A percentile compares a stretch with the other conserved stretches of the same genome.
phyloP scores from a whole-genome alignment of 2,797 vertebrate species.

The Coccyzus lansbergi region DNA sequence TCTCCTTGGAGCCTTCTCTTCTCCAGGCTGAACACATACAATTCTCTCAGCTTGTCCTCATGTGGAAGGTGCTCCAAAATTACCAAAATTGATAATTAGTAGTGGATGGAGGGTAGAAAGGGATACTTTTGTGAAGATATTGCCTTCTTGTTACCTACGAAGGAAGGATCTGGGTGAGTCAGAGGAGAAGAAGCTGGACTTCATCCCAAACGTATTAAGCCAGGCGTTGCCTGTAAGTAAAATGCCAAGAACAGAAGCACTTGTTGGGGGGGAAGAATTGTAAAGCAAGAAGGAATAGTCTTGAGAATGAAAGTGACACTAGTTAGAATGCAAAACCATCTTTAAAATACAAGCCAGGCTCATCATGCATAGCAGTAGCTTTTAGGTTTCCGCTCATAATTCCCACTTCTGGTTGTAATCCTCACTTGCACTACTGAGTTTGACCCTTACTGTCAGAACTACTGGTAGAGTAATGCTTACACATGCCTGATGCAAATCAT shows the following conservation, averaged over 20 bases:
- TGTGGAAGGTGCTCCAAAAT: too few relatives aligned
- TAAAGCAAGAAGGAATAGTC: not conserved
- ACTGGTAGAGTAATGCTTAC: not conserved
- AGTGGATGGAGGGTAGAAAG: not conserved
- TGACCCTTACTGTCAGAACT: conserved; percentile 7
- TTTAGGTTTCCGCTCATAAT: not conserved
- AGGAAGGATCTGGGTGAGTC: not conserved
- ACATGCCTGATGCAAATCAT: not conserved
- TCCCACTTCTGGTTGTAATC: not conserved
- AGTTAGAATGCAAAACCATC: not conserved
- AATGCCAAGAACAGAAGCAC: not conserved
- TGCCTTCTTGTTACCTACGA: not conserved
- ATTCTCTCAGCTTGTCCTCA: too few relatives aligned
- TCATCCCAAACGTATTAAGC: not conserved
- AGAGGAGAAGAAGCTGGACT: not conserved
- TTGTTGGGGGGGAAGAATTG: not conserved
- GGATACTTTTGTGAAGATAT: not conserved
- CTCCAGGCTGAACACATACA: too few relatives aligned
- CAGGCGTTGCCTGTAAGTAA: not conserved
- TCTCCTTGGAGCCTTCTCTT: too few relatives aligned
- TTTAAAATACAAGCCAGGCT: not conserved
- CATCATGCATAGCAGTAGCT: not conserved
- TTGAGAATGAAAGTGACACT: not conserved
- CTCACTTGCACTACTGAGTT: not conserved
- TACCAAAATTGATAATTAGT: not conserved